Evolutionary conservation across 1,140 invertebrate genomes (phyloP).

Genomic region (Drosophila littoralis): DNA sequence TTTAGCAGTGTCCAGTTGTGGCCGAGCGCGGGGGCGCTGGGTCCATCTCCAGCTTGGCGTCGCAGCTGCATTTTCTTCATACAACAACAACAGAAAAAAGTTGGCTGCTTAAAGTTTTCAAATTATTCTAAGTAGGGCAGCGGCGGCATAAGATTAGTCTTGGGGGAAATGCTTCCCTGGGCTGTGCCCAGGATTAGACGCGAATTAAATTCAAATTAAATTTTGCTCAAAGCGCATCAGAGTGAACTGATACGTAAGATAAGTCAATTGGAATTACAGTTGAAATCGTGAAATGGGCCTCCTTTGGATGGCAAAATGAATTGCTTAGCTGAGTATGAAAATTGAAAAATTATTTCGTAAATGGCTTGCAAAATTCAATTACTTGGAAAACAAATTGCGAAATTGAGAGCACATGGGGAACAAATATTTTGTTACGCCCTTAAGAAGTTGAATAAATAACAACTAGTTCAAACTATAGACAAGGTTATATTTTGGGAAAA

Average conservation of each 20-base stretch:
- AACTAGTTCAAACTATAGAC: too few species aligned
- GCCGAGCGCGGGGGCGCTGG: background rate
- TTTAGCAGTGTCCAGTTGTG: conserved; percentile 35
- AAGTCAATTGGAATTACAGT: conserved; percentile 54
- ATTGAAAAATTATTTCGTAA: conserved; percentile 42
- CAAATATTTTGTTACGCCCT: background rate
- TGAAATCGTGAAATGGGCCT: conserved; percentile 3
- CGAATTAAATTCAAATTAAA: conserved; percentile 79
- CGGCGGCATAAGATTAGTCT: conserved; percentile 67
- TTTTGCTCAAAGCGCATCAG: conserved; percentile 69
- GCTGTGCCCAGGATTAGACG: conserved; percentile 31
- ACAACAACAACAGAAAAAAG: conserved; percentile 36
- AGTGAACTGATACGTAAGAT: conserved; percentile 67
- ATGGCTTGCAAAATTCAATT: conserved; percentile 26
- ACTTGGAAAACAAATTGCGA: conserved; percentile 26
- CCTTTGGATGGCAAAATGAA: conserved; percentile 16
- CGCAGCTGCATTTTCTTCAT: conserved; percentile 62
- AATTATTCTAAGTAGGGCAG: conserved; percentile 80
- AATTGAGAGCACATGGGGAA: background rate
- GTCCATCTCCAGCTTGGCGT: conserved; percentile 28
- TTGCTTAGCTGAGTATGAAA: conserved; percentile 36
- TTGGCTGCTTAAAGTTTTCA: conserved; percentile 78
- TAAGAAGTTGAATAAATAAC: too few species aligned
- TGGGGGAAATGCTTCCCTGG: conserved; percentile 35
- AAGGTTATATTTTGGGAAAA: too few species aligned